Evolutionary conservation across 2,113 vertebrate genomes (phyloP).

Genomic region (Mobula hypostoma): DNA sequence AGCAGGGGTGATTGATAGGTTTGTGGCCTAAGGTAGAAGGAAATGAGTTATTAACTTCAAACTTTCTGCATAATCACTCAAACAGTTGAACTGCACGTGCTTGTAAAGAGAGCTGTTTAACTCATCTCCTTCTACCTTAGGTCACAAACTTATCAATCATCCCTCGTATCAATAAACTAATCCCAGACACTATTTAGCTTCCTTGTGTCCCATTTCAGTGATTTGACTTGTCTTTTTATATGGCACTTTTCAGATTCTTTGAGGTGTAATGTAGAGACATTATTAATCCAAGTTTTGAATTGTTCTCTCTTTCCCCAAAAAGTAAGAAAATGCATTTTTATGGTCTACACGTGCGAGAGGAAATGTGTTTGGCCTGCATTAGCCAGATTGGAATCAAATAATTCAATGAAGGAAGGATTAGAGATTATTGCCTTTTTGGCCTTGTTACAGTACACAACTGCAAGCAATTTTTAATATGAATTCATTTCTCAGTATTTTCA

Average conservation of each 20-base stretch:
- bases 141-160: too few relatives aligned
- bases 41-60: too few relatives aligned
- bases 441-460: neutral
- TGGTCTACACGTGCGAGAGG: neutral
- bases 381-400: neutral
- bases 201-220: neutral
- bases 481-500: neutral
- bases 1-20: too few relatives aligned
- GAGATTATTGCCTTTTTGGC: neutral
- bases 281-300: neutral
- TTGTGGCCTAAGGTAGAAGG: too few relatives aligned
- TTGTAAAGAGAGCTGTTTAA: too few relatives aligned
- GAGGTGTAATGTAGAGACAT: neutral
- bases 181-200: neutral
- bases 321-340: neutral
- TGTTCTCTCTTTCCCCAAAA: neutral
- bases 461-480: neutral
- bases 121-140: too few relatives aligned
- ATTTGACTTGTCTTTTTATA: neutral
- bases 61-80: too few relatives aligned
- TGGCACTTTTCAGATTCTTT: too few relatives aligned
- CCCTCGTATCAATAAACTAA: neutral
- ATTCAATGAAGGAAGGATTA: neutral
- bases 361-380: neutral
- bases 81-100: too few relatives aligned